A percentile compares a stretch with the other conserved stretches of the same genome.
phyloP scores from a whole-genome alignment of 2,888 invertebrate genomes.

The Harmothoe impar region DNA sequence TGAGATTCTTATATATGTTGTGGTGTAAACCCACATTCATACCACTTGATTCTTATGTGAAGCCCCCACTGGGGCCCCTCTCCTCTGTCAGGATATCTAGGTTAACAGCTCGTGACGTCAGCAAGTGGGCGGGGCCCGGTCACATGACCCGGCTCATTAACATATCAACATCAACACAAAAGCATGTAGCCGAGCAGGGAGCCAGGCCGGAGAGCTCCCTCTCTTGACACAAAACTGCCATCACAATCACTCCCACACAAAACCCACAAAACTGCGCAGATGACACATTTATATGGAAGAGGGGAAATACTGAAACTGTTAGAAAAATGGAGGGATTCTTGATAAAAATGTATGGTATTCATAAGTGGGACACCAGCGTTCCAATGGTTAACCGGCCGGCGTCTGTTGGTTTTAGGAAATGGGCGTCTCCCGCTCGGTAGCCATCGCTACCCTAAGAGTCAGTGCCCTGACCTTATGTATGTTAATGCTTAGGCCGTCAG shows the following conservation, averaged over 20 bases:
- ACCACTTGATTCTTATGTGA: not conserved
- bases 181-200: conserved; percentile 1
- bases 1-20: too few relatives aligned
- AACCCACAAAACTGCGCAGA: too few relatives aligned
- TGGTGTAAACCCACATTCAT: too few relatives aligned
- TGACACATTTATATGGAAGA: too few relatives aligned
- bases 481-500: not conserved
- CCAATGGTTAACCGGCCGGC: too few relatives aligned
- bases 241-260: not conserved
- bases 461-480: not conserved
- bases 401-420: not conserved
- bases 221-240: not conserved
- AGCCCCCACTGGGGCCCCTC: conserved; percentile 12
- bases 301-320: too few relatives aligned
- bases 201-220: not conserved
- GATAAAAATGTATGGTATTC: too few relatives aligned
- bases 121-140: conserved; percentile 11
- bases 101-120: conserved; percentile 40
- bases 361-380: too few relatives aligned
- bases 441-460: not conserved
- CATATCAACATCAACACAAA: conserved; percentile 63
- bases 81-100: conserved; percentile 13
- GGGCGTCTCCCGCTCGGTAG: not conserved
- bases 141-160: conserved; percentile 48
- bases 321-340: too few relatives aligned